Evolutionary conservation across 1,140 invertebrate genomes (phyloP).

Genomic region (Tenebrio molitor): DNA sequence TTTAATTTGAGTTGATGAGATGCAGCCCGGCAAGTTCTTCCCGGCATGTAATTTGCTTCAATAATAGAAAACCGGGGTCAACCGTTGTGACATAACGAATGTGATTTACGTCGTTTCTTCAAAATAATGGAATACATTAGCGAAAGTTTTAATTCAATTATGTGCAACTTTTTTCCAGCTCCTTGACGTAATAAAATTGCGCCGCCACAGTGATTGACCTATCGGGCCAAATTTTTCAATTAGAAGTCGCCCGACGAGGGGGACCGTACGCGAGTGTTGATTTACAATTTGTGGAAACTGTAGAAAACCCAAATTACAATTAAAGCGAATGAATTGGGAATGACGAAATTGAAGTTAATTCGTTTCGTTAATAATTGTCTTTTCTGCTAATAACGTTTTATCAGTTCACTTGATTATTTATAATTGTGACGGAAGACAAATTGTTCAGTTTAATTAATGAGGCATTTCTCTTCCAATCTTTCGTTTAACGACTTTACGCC

Average conservation of each 20-base stretch:
- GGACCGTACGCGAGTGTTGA: no score
- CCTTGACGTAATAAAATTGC: no score
- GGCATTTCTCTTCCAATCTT: not conserved
- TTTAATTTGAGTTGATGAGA: slow-evolving; percentile 38
- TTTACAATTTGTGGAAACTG: not conserved
- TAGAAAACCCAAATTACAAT: not conserved
- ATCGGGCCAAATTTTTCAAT: no score
- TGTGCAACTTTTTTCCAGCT: no score
- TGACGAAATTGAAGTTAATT: not conserved
- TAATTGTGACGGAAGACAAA: slow-evolving; percentile 26
- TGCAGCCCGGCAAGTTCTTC: slow-evolving; percentile 24
- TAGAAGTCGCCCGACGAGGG: no score
- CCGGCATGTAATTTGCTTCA: not conserved
- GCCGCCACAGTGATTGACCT: no score
- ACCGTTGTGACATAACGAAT: not conserved
- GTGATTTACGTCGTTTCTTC: not conserved
- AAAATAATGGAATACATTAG: not conserved
- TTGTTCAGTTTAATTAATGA: slow-evolving; percentile 23
- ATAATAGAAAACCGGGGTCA: not conserved
- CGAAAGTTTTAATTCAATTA: not conserved
- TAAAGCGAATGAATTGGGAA: not conserved
- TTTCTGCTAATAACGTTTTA: slow-evolving; percentile 3
- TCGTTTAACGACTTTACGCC: slow-evolving; percentile 3
- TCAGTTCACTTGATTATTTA: slow-evolving; percentile 1
- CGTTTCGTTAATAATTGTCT: not conserved